A percentile compares a stretch with the other conserved stretches of the same genome.
Conservation (phyloP, 2,797 vertebrate genomes). For the Gorsachius magnificus region DNA sequence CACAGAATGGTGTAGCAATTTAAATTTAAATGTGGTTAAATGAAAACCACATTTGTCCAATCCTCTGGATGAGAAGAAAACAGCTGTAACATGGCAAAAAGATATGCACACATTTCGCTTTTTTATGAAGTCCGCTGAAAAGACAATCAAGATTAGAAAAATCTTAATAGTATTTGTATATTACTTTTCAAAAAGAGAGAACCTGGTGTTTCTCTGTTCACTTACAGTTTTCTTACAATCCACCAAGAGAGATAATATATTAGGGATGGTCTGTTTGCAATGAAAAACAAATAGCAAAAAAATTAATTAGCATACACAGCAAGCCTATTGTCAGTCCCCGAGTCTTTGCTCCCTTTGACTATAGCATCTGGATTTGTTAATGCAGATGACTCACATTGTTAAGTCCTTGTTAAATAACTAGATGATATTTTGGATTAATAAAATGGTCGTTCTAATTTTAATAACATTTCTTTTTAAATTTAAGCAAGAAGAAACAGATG, state of each 20-base stretch:
- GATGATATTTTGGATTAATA: conserved; percentile 51
- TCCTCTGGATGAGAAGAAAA: not conserved
- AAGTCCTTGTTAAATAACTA: conserved; percentile 52
- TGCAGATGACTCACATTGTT: conserved; percentile 24
- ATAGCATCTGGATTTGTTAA: conserved; percentile 49
- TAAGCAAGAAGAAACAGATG: conserved; percentile 12
- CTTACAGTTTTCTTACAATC: not conserved
- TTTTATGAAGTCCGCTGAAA: not conserved
- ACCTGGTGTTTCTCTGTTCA: not conserved
- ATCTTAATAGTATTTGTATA: not conserved
- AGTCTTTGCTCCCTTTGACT: conserved; percentile 14
- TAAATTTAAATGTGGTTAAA: conserved; percentile 34
- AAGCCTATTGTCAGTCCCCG: not conserved
- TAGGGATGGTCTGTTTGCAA: conserved; percentile 2
- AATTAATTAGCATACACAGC: not conserved
- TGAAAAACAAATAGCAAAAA: conserved; percentile 39
- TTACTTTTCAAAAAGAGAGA: not conserved
- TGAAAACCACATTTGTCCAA: not conserved
- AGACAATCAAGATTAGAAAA: not conserved
- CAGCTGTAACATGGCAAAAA: not conserved
- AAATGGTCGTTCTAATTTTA: conserved; percentile 32
- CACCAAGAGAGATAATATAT: conserved; percentile 12
- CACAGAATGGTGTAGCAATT: not conserved
- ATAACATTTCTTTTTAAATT: conserved; percentile 29
- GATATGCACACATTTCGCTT: not conserved